A percentile compares a stretch with the other conserved stretches of the same genome.
These are phyloP conservation scores for Enoplosus armatus DNA, from an alignment of 2,797 vertebrate species.

Conservation along the genomic window DNA sequence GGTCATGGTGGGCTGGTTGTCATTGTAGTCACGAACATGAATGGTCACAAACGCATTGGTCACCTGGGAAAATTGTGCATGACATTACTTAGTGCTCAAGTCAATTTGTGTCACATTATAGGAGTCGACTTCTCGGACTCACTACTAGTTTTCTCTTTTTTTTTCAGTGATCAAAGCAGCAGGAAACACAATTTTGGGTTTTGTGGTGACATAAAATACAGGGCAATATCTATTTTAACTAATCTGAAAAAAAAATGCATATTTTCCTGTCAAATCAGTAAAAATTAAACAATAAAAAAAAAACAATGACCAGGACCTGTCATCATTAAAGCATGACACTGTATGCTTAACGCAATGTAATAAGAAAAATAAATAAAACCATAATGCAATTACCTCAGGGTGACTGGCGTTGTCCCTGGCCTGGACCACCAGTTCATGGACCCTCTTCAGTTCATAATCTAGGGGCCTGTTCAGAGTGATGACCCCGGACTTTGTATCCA, in stretches of 20 bases:
- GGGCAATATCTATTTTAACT: background rate
- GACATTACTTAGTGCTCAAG: background rate
- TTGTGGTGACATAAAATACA: background rate
- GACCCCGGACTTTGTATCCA: conserved; percentile 92
- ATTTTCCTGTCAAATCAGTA: background rate
- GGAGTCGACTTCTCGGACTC: background rate
- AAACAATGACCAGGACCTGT: background rate
- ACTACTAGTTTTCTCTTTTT: background rate
- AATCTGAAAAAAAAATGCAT: background rate
- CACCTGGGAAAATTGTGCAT: conserved; percentile 73
- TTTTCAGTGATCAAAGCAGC: background rate
- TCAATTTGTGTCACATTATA: background rate
- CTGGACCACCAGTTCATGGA: conserved; percentile 97
- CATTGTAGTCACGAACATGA: conserved; percentile 96
- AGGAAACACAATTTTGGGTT: background rate
- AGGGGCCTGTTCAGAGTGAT: conserved; percentile 93
- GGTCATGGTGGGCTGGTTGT: conserved; percentile 99
- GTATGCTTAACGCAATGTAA: background rate
- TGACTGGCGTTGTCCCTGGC: conserved; percentile 94
- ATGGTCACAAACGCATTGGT: conserved; percentile 97
- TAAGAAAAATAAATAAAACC: no score
- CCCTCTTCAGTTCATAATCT: conserved; percentile 94
- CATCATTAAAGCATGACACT: background rate
- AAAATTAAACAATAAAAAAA: no score
- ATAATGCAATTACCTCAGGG: conserved; percentile 85